Evolutionary conservation across 92 coral and sea anemone genomes (phyloP).

Genomic region (Metridium senile): DNA sequence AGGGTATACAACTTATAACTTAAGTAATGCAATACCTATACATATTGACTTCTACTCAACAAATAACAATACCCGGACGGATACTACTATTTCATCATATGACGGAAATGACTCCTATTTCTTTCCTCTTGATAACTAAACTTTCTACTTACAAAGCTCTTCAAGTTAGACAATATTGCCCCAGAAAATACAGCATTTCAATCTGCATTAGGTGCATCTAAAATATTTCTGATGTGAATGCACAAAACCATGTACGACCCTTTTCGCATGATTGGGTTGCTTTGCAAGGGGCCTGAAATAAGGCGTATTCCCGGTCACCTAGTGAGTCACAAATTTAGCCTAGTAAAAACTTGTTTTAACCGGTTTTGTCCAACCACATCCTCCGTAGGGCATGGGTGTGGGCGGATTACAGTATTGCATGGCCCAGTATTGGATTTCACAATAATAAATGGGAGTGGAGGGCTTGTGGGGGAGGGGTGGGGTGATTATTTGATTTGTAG

Average conservation of each 20-base stretch:
- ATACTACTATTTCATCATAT: not conserved
- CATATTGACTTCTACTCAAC: too few relatives aligned
- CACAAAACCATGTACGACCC: not conserved
- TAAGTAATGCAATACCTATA: too few relatives aligned
- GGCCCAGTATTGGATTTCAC: constrained; percentile 7
- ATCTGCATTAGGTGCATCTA: not conserved
- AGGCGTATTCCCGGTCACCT: constrained; percentile 5
- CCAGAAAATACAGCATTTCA: not conserved
- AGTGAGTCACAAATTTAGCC: constrained; percentile 9
- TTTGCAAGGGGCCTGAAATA: constrained; percentile 9
- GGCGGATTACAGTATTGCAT: constrained; percentile 15
- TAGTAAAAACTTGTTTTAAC: constrained; percentile 11
- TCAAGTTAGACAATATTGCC: too few relatives aligned
- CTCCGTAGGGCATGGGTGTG: constrained; percentile 18
- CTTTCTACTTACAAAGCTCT: too few relatives aligned
- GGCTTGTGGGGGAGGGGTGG: not conserved
- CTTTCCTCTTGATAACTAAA: not conserved
- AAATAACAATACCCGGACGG: constrained; percentile 19
- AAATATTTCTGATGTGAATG: not conserved
- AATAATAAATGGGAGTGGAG: not conserved
- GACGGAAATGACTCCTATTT: constrained; percentile 1
- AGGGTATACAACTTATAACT: too few relatives aligned
- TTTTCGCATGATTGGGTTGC: not conserved
- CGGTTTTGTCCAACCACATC: constrained; percentile 20
- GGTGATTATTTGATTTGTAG: not conserved